These are phyloP conservation scores for Podarcis siculus DNA, from an alignment of 2,797 vertebrate genomes.

Conservation along the genomic window DNA sequence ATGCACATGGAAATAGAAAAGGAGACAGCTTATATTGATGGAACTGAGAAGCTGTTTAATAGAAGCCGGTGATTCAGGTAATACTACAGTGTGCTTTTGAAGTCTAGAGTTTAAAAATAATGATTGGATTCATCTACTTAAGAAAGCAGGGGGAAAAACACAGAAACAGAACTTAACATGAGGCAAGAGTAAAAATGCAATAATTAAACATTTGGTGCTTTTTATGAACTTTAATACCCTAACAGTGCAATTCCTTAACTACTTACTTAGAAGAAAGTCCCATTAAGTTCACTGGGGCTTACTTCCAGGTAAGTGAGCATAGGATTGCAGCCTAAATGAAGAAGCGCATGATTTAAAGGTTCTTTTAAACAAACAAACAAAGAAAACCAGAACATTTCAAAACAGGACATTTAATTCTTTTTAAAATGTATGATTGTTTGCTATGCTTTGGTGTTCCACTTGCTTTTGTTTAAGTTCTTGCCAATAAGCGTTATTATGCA, in stretches of 20 bases:
- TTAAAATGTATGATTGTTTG: constrained; percentile 73
- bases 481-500: constrained; percentile 66
- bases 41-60: constrained; percentile 80
- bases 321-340: constrained; percentile 70
- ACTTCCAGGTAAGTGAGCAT: not conserved
- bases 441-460: constrained; percentile 82
- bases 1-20: constrained; percentile 75
- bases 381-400: constrained; percentile 48
- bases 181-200: constrained; percentile 81
- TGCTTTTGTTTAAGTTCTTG: constrained; percentile 73
- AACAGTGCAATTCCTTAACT: not conserved
- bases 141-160: constrained; percentile 69
- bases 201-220: constrained; percentile 77
- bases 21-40: constrained; percentile 74
- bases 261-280: not conserved
- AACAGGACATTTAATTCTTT: constrained; percentile 62
- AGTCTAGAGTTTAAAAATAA: constrained; percentile 81
- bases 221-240: constrained; percentile 74
- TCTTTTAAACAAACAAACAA: constrained; percentile 67
- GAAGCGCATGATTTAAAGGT: constrained; percentile 75
- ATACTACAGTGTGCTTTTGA: constrained; percentile 75
- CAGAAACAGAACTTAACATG: constrained; percentile 77
- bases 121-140: constrained; percentile 75
- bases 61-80: constrained; percentile 77
- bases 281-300: not conserved